phyloP scores from a whole-genome alignment of 2,888 invertebrate species.

The Brachylomia viminalis region DNA sequence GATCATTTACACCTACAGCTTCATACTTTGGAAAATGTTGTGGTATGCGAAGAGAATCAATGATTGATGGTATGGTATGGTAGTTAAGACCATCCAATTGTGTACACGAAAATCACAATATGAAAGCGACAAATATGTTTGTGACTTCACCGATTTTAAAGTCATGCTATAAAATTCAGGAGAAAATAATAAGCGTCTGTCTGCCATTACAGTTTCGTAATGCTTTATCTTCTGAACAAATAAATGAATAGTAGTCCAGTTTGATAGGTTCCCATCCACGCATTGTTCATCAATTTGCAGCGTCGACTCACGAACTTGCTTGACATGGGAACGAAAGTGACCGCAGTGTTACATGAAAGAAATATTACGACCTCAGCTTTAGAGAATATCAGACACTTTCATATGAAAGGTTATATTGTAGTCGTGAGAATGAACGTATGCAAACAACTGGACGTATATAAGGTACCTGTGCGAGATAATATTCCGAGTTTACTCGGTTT shows the following conservation, averaged over 20 bases:
- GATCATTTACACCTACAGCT: constrained; percentile 55
- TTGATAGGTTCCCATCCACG: constrained; percentile 68
- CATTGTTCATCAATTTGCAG: constrained; percentile 74
- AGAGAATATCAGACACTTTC: constrained; percentile 79
- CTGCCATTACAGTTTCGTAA: constrained; percentile 71
- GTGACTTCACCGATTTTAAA: constrained; percentile 40
- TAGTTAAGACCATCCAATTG: constrained; percentile 51
- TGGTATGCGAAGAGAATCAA: constrained; percentile 59
- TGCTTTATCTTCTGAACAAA: constrained; percentile 60
- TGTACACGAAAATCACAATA: constrained; percentile 47
- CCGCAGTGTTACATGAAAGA: constrained; percentile 65
- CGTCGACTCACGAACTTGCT: constrained; percentile 69
- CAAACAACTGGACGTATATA: constrained; percentile 72
- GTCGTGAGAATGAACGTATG: constrained; percentile 84
- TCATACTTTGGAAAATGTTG: constrained; percentile 34
- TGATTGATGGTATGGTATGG: constrained; percentile 50
- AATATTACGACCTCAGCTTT: constrained; percentile 71
- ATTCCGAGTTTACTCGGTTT: constrained; percentile 77
- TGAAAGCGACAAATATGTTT: constrained; percentile 54
- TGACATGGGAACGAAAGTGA: constrained; percentile 77
- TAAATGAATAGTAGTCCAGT: constrained; percentile 63
- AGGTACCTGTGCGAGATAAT: constrained; percentile 66
- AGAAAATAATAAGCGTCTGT: constrained; percentile 49
- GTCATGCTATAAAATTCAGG: constrained; percentile 29
- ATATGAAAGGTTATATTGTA: constrained; percentile 78